Conservation (phyloP, 2,797 vertebrate genomes). For the Lithobates sylvaticus region DNA sequence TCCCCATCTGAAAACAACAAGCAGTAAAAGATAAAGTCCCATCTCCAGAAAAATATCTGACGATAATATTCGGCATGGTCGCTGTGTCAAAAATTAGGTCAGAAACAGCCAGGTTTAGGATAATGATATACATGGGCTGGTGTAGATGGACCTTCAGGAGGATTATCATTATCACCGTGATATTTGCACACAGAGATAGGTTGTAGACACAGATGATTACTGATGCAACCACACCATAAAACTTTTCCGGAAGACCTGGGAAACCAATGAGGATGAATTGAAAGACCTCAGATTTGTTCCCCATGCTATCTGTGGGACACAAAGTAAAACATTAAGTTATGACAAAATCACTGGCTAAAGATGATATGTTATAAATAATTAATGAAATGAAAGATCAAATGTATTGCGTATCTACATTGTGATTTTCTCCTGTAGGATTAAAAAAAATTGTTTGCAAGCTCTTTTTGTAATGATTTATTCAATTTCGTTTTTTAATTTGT, state of each 20-base stretch:
- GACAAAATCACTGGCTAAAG: too few relatives aligned
- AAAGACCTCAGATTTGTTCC: not conserved
- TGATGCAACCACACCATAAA: conserved; percentile 52
- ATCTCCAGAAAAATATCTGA: conserved; percentile 59
- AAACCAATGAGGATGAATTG: conserved; percentile 67
- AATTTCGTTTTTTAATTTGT: too few relatives aligned
- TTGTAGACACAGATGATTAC: conserved; percentile 60
- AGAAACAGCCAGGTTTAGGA: conserved; percentile 64
- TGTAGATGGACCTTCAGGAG: conserved; percentile 59
- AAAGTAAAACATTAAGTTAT: too few relatives aligned
- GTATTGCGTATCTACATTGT: too few relatives aligned
- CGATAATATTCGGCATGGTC: conserved; percentile 65
- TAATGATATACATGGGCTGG: conserved; percentile 68
- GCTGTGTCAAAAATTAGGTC: conserved; percentile 65
- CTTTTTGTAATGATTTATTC: too few relatives aligned
- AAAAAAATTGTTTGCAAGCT: too few relatives aligned
- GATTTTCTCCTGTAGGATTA: too few relatives aligned
- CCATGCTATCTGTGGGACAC: too few relatives aligned
- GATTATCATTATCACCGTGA: conserved; percentile 41
- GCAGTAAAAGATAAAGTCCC: conserved; percentile 13
- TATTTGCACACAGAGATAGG: conserved; percentile 59
- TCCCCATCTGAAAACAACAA: too few relatives aligned
- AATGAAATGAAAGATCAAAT: too few relatives aligned
- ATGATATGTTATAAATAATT: too few relatives aligned
- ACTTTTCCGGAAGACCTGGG: conserved; percentile 39